Conservation (phyloP, 2,888 invertebrate genomes). For the Erynnis tages region DNA sequence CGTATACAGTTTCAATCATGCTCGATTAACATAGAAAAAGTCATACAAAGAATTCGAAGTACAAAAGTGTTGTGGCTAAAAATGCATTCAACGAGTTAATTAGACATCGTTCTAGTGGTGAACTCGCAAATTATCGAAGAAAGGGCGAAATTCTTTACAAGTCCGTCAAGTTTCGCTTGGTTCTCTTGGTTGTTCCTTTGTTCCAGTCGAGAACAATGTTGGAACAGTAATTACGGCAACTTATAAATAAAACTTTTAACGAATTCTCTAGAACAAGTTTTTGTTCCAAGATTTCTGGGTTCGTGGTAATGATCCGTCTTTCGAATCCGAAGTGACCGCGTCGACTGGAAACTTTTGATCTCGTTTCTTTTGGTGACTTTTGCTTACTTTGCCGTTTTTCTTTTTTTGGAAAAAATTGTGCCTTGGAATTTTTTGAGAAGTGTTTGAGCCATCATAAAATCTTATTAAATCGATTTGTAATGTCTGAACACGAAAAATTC, state of each 20-base stretch:
- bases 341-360: too few relatives aligned
- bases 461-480: too few relatives aligned
- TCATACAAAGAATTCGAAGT: too few relatives aligned
- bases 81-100: conserved; percentile 7
- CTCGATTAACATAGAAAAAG: too few relatives aligned
- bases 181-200: conserved; percentile 18
- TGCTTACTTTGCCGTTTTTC: too few relatives aligned
- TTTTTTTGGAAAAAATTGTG: too few relatives aligned
- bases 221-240: conserved; percentile 25
- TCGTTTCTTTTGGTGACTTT: too few relatives aligned
- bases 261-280: conserved; percentile 13
- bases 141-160: conserved; percentile 17
- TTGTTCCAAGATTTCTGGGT: background rate
- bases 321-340: background rate
- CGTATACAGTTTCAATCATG: too few relatives aligned
- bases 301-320: background rate
- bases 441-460: too few relatives aligned
- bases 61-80: background rate
- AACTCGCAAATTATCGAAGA: conserved; percentile 4
- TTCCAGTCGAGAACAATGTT: conserved; percentile 18
- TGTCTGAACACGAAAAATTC: too few relatives aligned
- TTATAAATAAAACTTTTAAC: conserved; percentile 23
- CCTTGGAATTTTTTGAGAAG: too few relatives aligned
- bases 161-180: conserved; percentile 15
- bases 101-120: background rate